Percentiles rank a stretch among this genome's conserved stretches.
phyloP scores from a whole-genome alignment of 2,888 invertebrate species.

The Agrilus cyanescens region DNA sequence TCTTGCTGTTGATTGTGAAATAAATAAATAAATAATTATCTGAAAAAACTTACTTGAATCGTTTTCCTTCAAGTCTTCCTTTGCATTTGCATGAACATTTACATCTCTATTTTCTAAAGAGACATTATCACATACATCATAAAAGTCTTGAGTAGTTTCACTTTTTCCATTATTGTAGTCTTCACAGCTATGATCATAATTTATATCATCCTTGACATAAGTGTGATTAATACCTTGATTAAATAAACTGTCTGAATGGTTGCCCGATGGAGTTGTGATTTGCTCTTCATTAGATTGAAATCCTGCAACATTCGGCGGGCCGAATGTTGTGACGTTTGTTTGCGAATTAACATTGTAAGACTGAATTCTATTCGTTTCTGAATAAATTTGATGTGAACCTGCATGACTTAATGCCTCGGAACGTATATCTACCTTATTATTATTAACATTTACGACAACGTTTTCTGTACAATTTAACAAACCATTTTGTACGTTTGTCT shows the following conservation, averaged over 20 bases:
- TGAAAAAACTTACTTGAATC: not conserved
- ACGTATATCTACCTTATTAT: not conserved
- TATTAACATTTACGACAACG: not conserved
- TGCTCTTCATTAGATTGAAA: too few species aligned
- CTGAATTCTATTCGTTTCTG: too few species aligned
- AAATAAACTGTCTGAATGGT: not conserved
- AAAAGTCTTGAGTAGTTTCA: constrained; percentile 4
- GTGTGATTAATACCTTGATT: not conserved
- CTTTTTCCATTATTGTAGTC: constrained; percentile 1
- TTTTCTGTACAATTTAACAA: not conserved
- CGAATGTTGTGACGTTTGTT: not conserved
- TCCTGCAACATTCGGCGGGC: not conserved
- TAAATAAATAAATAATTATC: too few species aligned
- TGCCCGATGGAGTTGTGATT: not conserved
- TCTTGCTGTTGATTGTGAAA: too few species aligned
- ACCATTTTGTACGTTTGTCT: not conserved
- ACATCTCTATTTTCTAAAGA: not conserved
- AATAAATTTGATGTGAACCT: too few species aligned
- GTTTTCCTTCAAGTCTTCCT: not conserved
- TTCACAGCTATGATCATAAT: not conserved
- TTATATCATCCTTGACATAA: constrained; percentile 1
- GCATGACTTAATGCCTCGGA: too few species aligned
- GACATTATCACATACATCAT: not conserved
- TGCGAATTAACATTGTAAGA: not conserved
- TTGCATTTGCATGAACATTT: not conserved